These are phyloP conservation scores for Cordylochernes scorpioides DNA, from an alignment of 2,888 invertebrate genomes.

Conservation along the genomic window DNA sequence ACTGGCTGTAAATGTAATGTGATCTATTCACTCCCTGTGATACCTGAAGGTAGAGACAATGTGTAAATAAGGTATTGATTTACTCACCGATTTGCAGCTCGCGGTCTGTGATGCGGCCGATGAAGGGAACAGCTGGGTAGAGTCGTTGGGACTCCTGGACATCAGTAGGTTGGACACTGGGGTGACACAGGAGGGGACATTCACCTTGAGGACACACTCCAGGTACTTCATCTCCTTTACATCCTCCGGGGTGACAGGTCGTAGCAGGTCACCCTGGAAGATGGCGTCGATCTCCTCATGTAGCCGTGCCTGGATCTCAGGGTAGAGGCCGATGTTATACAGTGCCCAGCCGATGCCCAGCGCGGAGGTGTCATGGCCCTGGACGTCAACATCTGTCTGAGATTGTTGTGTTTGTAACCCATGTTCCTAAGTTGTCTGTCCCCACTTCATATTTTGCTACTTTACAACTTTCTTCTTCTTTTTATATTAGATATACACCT, in stretches of 20 bases:
- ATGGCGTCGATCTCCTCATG: slow-evolving; percentile 43
- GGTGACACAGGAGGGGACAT: too few relatives aligned
- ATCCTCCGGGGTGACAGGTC: slow-evolving; percentile 51
- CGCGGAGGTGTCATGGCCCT: slow-evolving; percentile 33
- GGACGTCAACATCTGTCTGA: not conserved
- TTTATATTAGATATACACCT: too few relatives aligned
- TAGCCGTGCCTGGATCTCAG: slow-evolving; percentile 30
- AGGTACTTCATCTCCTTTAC: slow-evolving; percentile 37
- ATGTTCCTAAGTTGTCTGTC: too few relatives aligned
- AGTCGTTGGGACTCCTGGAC: slow-evolving; percentile 8
- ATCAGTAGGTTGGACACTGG: too few relatives aligned
- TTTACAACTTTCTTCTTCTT: not conserved
- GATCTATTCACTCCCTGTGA: too few relatives aligned
- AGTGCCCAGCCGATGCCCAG: slow-evolving; percentile 52
- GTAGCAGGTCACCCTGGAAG: slow-evolving; percentile 39
- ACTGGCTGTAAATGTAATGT: too few relatives aligned
- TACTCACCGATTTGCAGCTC: too few relatives aligned
- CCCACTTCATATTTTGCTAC: too few relatives aligned
- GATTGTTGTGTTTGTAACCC: too few relatives aligned
- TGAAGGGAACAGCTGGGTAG: slow-evolving; percentile 9
- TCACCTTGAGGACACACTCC: slow-evolving; percentile 22
- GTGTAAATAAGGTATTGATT: too few relatives aligned
- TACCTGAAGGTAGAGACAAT: too few relatives aligned
- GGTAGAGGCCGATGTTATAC: slow-evolving; percentile 35
- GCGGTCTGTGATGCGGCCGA: too few relatives aligned